Evolutionary conservation across 2,797 vertebrate species (phyloP), one percentile per base, ranked within the genome.

Genomic region (Anas bernieri): DNA sequence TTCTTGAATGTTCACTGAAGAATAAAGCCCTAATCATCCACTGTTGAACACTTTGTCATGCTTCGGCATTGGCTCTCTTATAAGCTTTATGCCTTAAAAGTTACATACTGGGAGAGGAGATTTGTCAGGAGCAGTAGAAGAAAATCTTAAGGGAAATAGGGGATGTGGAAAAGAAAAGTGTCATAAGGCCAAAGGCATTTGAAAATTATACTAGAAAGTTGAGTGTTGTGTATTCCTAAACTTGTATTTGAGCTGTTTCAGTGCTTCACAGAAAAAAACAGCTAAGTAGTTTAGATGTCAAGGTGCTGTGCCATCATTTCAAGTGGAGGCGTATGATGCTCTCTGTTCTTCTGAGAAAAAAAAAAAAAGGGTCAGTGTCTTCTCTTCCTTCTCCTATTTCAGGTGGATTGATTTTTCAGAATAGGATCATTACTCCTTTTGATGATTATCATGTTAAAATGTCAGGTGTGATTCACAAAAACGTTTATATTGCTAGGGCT

Each of bases 341-440:
- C 43, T 37, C 30, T 69, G 18, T 12, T 87, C 20, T 43, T 80
- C 52, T n/a, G 33, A 52, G 70, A 69, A 74, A 22, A 46, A 46
- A 46, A 46, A 45, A n/a, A 66, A 12, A 62, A 12, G 59, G 0
- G 0, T 45, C 33, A 31, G 0, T n/a, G 25, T 62, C 33, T 76
- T 46, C 17, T 30, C 4, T 86, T 62, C 30, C 30, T 79, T 89
- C 30, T 43, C 41, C 63, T 83, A 0, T 28, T 67, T 63, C 70
- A 30, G 52, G 15, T 63, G 26, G 18, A 39, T 25, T 69, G 12
- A 20, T 52, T 56, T 52, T 76, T 81, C 2, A 3, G 30, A 58
- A 68, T 28, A 50, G 22, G 7, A 5, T 50, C 7, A 6, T 43
- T 55, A 31, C 59, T 92, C 72, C 17, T 75, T 85, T 92, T 5